phyloP scores from a whole-genome alignment of 2,113 vertebrate genomes.

The Caranx melampygus region DNA sequence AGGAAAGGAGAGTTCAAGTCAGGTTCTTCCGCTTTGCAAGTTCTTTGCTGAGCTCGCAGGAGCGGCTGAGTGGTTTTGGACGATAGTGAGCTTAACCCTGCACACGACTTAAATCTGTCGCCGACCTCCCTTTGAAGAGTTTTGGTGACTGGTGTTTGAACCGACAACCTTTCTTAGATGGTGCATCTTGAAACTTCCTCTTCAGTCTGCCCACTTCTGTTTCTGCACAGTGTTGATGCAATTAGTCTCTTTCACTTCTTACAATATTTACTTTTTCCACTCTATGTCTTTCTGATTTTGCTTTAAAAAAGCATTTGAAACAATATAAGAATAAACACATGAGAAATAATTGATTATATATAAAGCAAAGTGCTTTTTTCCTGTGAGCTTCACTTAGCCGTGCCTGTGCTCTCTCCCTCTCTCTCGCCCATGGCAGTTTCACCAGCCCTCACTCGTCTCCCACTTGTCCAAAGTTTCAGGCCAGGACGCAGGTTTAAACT shows the following conservation, averaged over 20 bases:
- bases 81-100: conserved; percentile 58
- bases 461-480: conserved; percentile 20
- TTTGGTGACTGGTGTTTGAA: conserved; percentile 45
- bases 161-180: conserved; percentile 16
- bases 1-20: conserved; percentile 56
- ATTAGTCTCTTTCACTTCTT: background rate
- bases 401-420: background rate
- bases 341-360: background rate
- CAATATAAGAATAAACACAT: background rate
- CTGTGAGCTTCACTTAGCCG: conserved; percentile 1
- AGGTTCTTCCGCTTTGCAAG: conserved; percentile 44
- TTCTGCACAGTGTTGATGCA: background rate
- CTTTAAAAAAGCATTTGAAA: conserved; percentile 13
- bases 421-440: background rate
- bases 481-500: conserved; percentile 32
- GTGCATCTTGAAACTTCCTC: background rate
- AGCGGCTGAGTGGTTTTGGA: conserved; percentile 48
- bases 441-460: conserved; percentile 28
- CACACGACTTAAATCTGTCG: conserved; percentile 30
- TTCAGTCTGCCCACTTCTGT: background rate
- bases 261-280: background rate
- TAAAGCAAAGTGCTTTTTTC: conserved; percentile 4
- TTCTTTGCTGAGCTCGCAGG: conserved; percentile 27
- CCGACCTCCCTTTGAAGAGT: conserved; percentile 51
- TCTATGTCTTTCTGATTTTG: background rate